phyloP scores from a whole-genome alignment of 2,113 vertebrate species.

The Panthera uncia region DNA sequence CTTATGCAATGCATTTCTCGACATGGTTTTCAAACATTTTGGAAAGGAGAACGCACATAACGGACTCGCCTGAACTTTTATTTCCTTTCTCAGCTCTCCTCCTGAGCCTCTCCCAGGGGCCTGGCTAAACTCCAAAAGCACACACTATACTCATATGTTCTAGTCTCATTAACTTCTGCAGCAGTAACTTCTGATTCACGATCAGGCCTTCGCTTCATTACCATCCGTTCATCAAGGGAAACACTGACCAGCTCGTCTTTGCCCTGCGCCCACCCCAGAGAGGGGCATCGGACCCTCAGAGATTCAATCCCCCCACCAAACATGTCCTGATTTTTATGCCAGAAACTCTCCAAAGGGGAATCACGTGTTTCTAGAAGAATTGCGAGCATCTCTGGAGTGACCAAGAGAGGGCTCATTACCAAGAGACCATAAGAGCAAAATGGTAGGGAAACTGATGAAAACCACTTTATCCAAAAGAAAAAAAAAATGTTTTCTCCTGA shows the following conservation, averaged over 20 bases:
- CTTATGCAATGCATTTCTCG: constrained; percentile 47
- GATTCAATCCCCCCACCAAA: not conserved
- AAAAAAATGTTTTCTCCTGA: not conserved
- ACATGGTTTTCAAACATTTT: constrained; percentile 55
- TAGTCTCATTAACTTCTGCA: not conserved
- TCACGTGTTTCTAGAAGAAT: not conserved
- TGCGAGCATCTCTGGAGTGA: not conserved
- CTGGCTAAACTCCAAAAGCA: constrained; percentile 60
- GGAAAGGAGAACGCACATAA: constrained; percentile 36
- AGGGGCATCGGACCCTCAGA: not conserved
- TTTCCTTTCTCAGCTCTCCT: constrained; percentile 61
- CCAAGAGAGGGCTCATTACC: not conserved
- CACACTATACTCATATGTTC: not conserved
- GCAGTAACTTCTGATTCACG: not conserved
- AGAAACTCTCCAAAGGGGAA: not conserved
- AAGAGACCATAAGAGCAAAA: not conserved
- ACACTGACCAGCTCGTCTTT: not conserved
- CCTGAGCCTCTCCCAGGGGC: constrained; percentile 51
- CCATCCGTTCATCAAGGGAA: not conserved
- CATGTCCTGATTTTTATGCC: not conserved
- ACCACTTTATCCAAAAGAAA: not conserved
- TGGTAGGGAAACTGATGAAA: not conserved
- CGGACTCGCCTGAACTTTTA: constrained; percentile 12
- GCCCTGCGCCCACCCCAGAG: not conserved
- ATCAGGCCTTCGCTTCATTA: not conserved